A percentile compares a stretch with the other conserved stretches of the same genome.
Evolutionary conservation across 2,797 vertebrate genomes (phyloP).

Genomic region (Malurus splendens): DNA sequence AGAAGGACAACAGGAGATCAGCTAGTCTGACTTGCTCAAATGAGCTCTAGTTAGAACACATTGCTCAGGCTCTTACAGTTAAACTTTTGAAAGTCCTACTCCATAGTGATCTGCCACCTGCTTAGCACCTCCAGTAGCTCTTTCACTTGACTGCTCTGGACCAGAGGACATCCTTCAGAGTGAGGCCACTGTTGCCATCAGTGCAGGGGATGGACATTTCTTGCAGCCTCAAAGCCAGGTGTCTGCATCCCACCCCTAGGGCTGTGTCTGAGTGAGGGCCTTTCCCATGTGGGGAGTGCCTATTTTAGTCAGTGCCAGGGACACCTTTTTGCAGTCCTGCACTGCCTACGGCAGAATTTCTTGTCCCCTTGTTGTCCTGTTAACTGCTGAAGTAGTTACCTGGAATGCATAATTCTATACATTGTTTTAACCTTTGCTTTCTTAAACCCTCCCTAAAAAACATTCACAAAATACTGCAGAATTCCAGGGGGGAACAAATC

Average conservation of each 20-base stretch:
- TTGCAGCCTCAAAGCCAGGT: too few species aligned
- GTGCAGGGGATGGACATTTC: neutral
- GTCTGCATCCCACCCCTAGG: neutral
- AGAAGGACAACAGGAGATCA: neutral
- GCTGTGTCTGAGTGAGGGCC: neutral
- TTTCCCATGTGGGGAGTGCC: fast-evolving
- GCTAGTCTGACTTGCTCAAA: neutral
- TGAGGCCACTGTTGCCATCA: neutral
- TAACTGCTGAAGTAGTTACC: neutral
- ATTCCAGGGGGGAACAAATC: neutral
- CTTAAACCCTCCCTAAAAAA: neutral
- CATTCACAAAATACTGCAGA: neutral
- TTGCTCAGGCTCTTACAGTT: neutral
- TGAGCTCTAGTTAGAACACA: neutral
- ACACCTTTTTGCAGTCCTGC: neutral
- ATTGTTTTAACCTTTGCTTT: neutral
- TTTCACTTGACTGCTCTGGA: neutral
- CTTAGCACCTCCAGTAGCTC: neutral
- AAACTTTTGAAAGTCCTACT: neutral
- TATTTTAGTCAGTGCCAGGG: neutral
- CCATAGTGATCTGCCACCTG: neutral
- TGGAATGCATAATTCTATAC: neutral
- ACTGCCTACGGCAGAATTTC: neutral
- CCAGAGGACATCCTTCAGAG: neutral
- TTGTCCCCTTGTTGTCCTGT: neutral